Conservation (phyloP, 2,797 vertebrate species). For the Chelmon rostratus region DNA sequence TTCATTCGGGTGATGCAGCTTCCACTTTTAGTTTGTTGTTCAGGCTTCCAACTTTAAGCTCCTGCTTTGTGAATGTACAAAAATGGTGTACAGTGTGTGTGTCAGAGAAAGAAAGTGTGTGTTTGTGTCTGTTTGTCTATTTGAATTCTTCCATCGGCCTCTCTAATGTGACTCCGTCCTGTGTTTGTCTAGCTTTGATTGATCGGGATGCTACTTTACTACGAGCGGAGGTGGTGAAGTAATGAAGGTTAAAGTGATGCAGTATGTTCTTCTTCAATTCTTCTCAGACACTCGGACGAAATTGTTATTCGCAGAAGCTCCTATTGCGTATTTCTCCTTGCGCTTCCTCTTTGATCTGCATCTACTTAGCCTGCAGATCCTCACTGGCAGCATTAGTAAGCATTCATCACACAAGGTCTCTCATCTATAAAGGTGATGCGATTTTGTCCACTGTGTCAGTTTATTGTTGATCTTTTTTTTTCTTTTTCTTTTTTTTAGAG, state of each 20-base stretch:
- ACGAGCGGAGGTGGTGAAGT: constrained; percentile 28
- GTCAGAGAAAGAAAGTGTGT: constrained; percentile 4
- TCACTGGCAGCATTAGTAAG: constrained; percentile 39
- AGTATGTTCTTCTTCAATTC: constrained; percentile 42
- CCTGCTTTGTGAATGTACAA: constrained; percentile 54
- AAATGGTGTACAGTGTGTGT: constrained; percentile 27
- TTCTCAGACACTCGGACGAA: constrained; percentile 49
- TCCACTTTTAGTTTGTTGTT: constrained; percentile 9
- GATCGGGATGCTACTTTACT: neutral
- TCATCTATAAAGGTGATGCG: constrained; percentile 36
- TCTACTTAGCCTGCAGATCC: constrained; percentile 39
- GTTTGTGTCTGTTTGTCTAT: constrained; percentile 37
- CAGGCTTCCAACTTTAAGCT: constrained; percentile 28
- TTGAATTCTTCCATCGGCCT: constrained; percentile 58
- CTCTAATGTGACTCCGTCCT: constrained; percentile 53
- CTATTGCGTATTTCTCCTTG: constrained; percentile 58
- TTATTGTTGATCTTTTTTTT: constrained; percentile 21
- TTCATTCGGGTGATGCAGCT: constrained; percentile 7
- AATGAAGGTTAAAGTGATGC: constrained; percentile 51
- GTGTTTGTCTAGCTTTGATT: constrained; percentile 34
- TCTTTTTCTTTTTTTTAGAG: constrained; percentile 18
- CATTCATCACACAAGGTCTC: constrained; percentile 31
- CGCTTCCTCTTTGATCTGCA: constrained; percentile 70
- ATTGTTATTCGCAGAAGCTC: constrained; percentile 60
- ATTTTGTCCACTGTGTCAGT: constrained; percentile 38